These are phyloP conservation scores for Nymphalis c-album DNA, from an alignment of 2,888 invertebrate genomes.

Conservation along the genomic window DNA sequence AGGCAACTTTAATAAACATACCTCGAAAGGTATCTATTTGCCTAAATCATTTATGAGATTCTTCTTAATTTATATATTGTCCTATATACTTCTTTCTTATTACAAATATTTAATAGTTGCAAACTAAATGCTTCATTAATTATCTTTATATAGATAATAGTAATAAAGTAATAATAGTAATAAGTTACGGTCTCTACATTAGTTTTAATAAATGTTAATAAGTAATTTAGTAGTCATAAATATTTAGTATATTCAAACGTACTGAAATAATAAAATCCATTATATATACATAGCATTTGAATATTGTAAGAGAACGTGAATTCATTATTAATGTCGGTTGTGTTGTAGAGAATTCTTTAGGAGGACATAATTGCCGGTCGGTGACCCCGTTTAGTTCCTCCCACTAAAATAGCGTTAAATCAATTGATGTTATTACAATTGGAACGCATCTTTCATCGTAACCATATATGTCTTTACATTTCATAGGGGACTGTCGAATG, in stretches of 20 bases:
- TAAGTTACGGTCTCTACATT: neutral
- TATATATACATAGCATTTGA: slow-evolving; percentile 27
- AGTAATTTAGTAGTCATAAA: slow-evolving; percentile 1
- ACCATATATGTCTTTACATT: slow-evolving; percentile 54
- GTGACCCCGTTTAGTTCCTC: slow-evolving; percentile 76
- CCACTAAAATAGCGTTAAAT: slow-evolving; percentile 80
- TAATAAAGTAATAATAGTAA: slow-evolving; percentile 1
- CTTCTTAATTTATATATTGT: neutral
- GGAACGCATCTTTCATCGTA: slow-evolving; percentile 70
- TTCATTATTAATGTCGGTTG: slow-evolving; percentile 44
- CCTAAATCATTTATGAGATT: slow-evolving; percentile 39
- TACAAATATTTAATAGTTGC: neutral
- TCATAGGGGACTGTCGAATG: slow-evolving; percentile 50
- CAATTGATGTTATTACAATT: slow-evolving; percentile 81
- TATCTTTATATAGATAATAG: neutral
- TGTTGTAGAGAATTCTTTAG: slow-evolving; percentile 63
- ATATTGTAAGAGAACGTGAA: slow-evolving; percentile 40
- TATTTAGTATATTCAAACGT: slow-evolving; percentile 3
- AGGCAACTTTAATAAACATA: slow-evolving; percentile 65
- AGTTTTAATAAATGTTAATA: slow-evolving; percentile 9
- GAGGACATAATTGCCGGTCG: slow-evolving; percentile 79
- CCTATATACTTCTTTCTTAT: neutral
- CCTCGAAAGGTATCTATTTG: slow-evolving; percentile 63
- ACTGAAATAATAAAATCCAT: slow-evolving; percentile 7
- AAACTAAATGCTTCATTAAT: neutral